Evolutionary conservation across 2,113 vertebrate species (phyloP), one percentile per base, ranked within the genome.

Genomic region (Pteruthius melanotis): DNA sequence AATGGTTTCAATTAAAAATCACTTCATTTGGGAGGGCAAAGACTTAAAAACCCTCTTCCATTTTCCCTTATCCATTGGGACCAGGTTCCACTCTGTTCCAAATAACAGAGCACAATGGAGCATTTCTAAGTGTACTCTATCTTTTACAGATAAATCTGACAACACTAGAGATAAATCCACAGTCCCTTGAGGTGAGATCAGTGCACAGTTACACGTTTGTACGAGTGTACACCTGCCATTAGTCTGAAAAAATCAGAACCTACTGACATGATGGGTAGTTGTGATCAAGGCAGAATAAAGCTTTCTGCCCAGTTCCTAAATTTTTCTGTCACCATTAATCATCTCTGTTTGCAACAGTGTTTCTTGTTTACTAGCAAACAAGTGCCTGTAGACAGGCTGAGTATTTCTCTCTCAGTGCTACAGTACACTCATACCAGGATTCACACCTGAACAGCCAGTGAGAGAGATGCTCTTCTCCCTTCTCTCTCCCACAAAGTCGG

Each of bases 341-440:
- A 91, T 95, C 77, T 92, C 69, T 74, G 77, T 81, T 95, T 94
- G 82, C 72, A 97, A 35, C 68, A 94, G 37, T 79, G 74, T 74
- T 97, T 91, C 57, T 82, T 91, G 91, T 94, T 96, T 95, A 79
- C 87, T 75, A 87, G 79, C 69, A 95, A 89, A 93, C 83, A 87
- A 79, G 85, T 80, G 82, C 85, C 89, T 74, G 57, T 24, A 96
- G 91, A 90, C n/a, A 70, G 61, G 54, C 59, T 87, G 47, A 79
- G 77, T 83, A 83, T 89, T 96, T 95, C 74, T 85, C 42, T 82
- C 53, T 86, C 57, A 50, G 26, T 2, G 5, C 37, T 66, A 42
- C 37, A 37, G 60, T 10, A 49, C 44, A 30, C 14, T 89, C 59
- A 8, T 44, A 47, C 4, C 27, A 52, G 89, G 49, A 84, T 49